A percentile compares a stretch with the other conserved stretches of the same genome.
phyloP scores from a whole-genome alignment of 2,888 invertebrate genomes.

The Spilosoma lubricipeda region DNA sequence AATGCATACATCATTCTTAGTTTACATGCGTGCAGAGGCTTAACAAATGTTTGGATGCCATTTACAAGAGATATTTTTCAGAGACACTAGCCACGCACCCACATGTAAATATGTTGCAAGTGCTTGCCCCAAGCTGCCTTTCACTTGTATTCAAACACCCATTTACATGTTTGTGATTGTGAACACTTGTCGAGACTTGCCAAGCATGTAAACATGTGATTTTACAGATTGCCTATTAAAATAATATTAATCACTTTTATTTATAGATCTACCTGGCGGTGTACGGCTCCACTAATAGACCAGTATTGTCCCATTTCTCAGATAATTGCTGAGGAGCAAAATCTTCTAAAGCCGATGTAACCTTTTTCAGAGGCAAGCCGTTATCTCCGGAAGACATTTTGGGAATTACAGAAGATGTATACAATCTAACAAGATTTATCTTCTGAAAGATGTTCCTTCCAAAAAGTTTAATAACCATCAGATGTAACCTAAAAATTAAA shows the following conservation, averaged over 20 bases:
- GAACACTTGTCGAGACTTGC: too few relatives aligned
- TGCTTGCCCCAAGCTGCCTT: too few relatives aligned
- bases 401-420: constrained; percentile 49
- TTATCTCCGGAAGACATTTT: constrained; percentile 71
- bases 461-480: constrained; percentile 70
- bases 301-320: constrained; percentile 98
- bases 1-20: too few relatives aligned
- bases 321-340: constrained; percentile 91
- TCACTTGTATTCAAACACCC: too few relatives aligned
- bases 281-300: constrained; percentile 94
- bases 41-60: too few relatives aligned
- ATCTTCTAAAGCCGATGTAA: constrained; percentile 87
- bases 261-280: constrained; percentile 76
- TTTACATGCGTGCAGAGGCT: too few relatives aligned
- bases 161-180: too few relatives aligned
- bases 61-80: too few relatives aligned
- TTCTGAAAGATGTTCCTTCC: constrained; percentile 57
- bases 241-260: neutral
- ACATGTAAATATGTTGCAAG: too few relatives aligned
- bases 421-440: constrained; percentile 51
- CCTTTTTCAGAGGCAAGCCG: constrained; percentile 80
- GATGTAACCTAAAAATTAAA: constrained; percentile 60
- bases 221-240: neutral
- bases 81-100: too few relatives aligned
- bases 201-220: too few relatives aligned